These are phyloP conservation scores for Craseonycteris thonglongyai DNA, from an alignment of 2,113 vertebrate genomes.

Conservation along the genomic window DNA sequence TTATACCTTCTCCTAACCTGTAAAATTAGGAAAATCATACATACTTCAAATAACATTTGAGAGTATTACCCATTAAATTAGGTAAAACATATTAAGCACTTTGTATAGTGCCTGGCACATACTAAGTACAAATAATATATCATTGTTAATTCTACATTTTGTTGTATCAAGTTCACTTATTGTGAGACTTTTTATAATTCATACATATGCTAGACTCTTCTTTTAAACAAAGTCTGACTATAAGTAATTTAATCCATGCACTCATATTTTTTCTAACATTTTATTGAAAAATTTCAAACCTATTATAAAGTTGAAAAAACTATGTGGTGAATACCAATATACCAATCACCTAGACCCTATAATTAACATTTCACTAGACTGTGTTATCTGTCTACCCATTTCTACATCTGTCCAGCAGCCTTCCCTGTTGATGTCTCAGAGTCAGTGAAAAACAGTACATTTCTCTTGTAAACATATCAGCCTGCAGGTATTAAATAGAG, in stretches of 20 bases:
- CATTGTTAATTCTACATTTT: slow-evolving; percentile 4
- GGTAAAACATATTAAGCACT: not conserved
- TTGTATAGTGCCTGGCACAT: not conserved
- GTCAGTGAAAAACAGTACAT: not conserved
- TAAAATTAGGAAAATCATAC: not conserved
- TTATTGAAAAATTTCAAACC: not conserved
- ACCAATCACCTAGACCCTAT: not conserved
- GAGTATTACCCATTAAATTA: not conserved
- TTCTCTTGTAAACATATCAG: not conserved
- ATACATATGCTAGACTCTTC: not conserved
- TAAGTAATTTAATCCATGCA: not conserved
- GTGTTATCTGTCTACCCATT: not conserved
- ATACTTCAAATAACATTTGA: not conserved
- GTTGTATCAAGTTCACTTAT: not conserved
- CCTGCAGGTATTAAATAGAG: not conserved
- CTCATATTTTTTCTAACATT: not conserved
- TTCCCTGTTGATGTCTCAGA: not conserved
- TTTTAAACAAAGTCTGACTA: not conserved
- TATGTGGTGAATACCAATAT: not conserved
- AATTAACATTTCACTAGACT: not conserved
- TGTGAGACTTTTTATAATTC: not conserved
- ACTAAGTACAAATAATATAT: not conserved
- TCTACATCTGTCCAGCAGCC: not conserved
- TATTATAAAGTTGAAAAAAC: not conserved
- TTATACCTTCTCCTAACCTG: not conserved